A percentile compares a stretch with the other conserved stretches of the same genome.
phyloP scores from a whole-genome alignment of 2,888 invertebrate species.

The Epirrhoe alternata region DNA sequence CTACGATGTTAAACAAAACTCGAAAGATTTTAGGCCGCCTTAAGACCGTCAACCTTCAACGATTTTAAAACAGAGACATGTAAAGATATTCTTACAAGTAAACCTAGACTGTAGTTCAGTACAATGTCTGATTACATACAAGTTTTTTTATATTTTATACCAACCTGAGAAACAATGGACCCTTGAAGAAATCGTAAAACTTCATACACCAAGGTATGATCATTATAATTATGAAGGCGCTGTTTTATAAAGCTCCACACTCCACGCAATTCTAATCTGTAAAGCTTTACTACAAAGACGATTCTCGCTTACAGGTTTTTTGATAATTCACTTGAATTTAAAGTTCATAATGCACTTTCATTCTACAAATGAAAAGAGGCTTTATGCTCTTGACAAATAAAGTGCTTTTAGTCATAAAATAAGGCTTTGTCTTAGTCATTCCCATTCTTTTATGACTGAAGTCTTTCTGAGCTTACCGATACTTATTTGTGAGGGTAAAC shows the following conservation, averaged over 20 bases:
- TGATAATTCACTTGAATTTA: slow-evolving; percentile 5
- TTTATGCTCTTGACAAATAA: background rate
- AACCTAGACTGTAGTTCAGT: background rate
- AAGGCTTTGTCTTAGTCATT: background rate
- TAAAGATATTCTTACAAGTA: background rate
- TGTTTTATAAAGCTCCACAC: slow-evolving; percentile 8
- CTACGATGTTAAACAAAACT: no score
- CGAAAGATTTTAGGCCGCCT: no score
- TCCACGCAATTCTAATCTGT: background rate
- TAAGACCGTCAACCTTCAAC: no score
- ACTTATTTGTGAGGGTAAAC: background rate
- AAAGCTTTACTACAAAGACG: background rate
- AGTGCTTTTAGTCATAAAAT: background rate
- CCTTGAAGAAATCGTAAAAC: slow-evolving; percentile 22
- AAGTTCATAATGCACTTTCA: background rate
- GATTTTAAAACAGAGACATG: no score
- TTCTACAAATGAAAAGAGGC: background rate
- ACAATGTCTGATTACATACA: slow-evolving; percentile 5
- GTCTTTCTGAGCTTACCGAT: background rate
- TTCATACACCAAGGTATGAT: slow-evolving; percentile 7
- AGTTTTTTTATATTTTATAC: slow-evolving; percentile 15
- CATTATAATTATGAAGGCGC: slow-evolving; percentile 7
- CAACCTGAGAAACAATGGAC: slow-evolving; percentile 18
- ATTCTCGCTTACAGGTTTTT: background rate
- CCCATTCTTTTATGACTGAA: background rate